A percentile compares a stretch with the other conserved stretches of the same genome.
Evolutionary conservation across 2,888 invertebrate species (phyloP).

Genomic region (Amaurobius ferox): DNA sequence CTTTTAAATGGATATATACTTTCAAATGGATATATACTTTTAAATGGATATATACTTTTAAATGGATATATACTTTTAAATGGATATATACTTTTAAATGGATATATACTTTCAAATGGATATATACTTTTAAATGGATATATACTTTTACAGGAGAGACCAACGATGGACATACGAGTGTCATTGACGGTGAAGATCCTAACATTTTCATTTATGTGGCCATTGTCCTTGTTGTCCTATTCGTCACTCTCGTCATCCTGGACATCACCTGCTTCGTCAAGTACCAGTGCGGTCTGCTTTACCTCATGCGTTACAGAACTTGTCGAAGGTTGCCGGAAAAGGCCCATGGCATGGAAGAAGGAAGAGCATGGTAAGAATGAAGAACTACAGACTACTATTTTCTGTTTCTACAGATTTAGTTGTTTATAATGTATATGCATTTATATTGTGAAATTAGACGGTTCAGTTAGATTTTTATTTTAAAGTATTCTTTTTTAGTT

Average conservation of each 20-base stretch:
- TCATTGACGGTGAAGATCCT: slow-evolving; percentile 56
- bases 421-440: too few relatives aligned
- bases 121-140: background rate
- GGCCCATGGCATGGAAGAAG: slow-evolving; percentile 51
- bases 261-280: slow-evolving; percentile 87
- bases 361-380: slow-evolving; percentile 56
- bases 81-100: too few relatives aligned
- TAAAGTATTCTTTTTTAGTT: too few relatives aligned
- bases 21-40: too few relatives aligned
- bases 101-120: too few relatives aligned
- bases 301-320: slow-evolving; percentile 69
- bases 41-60: too few relatives aligned
- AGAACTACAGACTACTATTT: too few relatives aligned
- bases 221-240: slow-evolving; percentile 87
- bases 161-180: slow-evolving; percentile 41
- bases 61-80: too few relatives aligned
- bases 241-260: slow-evolving; percentile 85
- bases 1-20: too few relatives aligned
- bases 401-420: too few relatives aligned
- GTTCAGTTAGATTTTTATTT: too few relatives aligned
- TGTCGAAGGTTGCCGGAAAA: slow-evolving; percentile 67
- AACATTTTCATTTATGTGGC: slow-evolving; percentile 86
- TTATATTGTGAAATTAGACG: too few relatives aligned
- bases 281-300: slow-evolving; percentile 80
- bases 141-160: slow-evolving; percentile 30